Percentiles rank a stretch among this genome's conserved stretches.
Evolutionary conservation across 2,888 invertebrate species (phyloP).

Genomic region (Chymomyza caudatula): DNA sequence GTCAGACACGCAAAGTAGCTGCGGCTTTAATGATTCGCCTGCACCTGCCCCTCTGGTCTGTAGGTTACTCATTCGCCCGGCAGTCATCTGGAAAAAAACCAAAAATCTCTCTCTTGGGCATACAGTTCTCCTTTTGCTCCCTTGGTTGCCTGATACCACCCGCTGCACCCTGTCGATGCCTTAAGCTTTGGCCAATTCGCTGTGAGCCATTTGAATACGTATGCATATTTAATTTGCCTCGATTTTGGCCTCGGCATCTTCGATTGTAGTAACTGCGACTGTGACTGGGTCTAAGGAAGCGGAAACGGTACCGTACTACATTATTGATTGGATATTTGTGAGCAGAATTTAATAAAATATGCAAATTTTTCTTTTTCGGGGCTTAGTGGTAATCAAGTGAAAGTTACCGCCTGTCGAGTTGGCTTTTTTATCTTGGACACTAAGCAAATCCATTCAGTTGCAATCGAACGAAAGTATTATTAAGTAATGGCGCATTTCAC

Average conservation of each 20-base stretch:
- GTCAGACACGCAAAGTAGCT: constrained; percentile 33
- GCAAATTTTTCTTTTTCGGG: constrained; percentile 54
- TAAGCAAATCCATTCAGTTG: not conserved
- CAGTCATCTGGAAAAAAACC: constrained; percentile 56
- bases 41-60: constrained; percentile 32
- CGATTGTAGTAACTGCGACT: constrained; percentile 23
- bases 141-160: not conserved
- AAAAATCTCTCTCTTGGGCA: constrained; percentile 64
- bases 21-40: constrained; percentile 58
- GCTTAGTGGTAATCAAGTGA: constrained; percentile 45
- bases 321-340: constrained; percentile 72
- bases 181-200: constrained; percentile 25
- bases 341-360: constrained; percentile 71
- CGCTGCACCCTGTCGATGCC: constrained; percentile 10
- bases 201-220: constrained; percentile 67
- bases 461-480: not conserved
- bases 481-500: too few species aligned
- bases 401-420: constrained; percentile 21
- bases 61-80: constrained; percentile 1
- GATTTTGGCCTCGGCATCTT: constrained; percentile 42
- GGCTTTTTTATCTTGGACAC: not conserved
- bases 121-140: constrained; percentile 17
- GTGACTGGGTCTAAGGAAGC: constrained; percentile 4
- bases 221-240: constrained; percentile 68
- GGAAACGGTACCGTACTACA: constrained; percentile 60